Evolutionary conservation across 1,140 invertebrate genomes (phyloP), one percentile per base, ranked within the genome.

Genomic region (Drosophila nebulosa): DNA sequence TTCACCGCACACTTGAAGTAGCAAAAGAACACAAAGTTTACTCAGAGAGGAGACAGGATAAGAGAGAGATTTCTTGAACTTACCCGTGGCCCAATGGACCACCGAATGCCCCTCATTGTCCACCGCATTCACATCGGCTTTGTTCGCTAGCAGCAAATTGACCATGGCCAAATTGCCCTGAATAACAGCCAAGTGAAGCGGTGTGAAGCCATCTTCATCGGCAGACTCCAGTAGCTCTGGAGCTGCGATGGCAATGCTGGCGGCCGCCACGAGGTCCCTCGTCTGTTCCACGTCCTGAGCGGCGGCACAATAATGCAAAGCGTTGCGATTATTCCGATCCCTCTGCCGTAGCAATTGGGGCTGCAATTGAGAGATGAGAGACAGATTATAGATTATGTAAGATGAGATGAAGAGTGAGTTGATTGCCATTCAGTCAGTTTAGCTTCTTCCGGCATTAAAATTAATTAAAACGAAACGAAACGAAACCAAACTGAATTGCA

Each of bases 81-180:
- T 92, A 98, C 98, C 98, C 74, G 97, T 98, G 3, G 98, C 98
- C 98, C 98, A 99, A 92, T 99, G 98, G 12, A 99, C 95, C n/a
- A 97, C 96, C 1, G 98, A 98, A 90, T 99, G 98, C 56, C 96
- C 95, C 91, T 99, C 98, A 86, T 97, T 95, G 92, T 99, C 98
- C 58, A 96, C 93, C 32, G 95, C 95, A 90, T 97, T 96, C 46
- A 99, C 95, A 85, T 98, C 96, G 7, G 98, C 97, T 22, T 95
- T 95, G 64, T 95, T 95, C 12, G 95, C 94, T 46, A 98, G 90
- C 4, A 98, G 92, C 24, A 96, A 95, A 59, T 96, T 95, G 46
- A 97, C 95, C 61, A 98, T 93, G 21, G 95, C 94, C 75, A 95
- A 94, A 90, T 97, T 97, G 9, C 97, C 97, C 67, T 97, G 96